Evolutionary conservation across 2,797 vertebrate genomes (phyloP).

Genomic region (Streptopelia turtur): DNA sequence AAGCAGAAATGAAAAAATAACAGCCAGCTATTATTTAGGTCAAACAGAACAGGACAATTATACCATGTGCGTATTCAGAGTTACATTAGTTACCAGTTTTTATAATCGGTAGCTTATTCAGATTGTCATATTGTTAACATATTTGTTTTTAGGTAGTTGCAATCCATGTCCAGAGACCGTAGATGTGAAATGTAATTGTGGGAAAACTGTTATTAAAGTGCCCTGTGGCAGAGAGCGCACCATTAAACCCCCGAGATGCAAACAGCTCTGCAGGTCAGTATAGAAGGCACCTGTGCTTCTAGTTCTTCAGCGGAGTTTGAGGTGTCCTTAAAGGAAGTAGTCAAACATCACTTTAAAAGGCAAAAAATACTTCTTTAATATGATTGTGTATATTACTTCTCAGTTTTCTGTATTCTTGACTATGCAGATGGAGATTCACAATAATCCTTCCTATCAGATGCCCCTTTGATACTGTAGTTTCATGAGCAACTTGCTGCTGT

Average conservation of each 20-base stretch:
- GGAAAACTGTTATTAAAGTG: slow-evolving; percentile 82
- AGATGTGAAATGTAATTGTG: slow-evolving; percentile 86
- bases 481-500: neutral
- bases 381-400: neutral
- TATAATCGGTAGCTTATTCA: neutral
- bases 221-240: slow-evolving; percentile 92
- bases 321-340: neutral
- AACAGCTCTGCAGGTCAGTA: slow-evolving; percentile 88
- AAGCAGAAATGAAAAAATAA: neutral
- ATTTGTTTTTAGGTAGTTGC: slow-evolving; percentile 84
- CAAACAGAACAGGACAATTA: neutral
- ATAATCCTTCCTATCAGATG: neutral
- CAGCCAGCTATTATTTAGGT: neutral
- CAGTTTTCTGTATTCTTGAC: neutral
- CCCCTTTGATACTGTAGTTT: neutral
- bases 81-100: neutral
- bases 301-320: neutral
- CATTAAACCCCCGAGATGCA: slow-evolving; percentile 91
- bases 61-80: neutral
- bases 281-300: neutral
- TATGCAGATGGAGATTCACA: neutral
- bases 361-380: neutral
- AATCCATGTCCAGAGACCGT: slow-evolving; percentile 92
- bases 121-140: neutral
- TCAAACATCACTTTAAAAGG: neutral